Conservation (phyloP, 1,140 invertebrate species). For the Cephus cinctus region DNA sequence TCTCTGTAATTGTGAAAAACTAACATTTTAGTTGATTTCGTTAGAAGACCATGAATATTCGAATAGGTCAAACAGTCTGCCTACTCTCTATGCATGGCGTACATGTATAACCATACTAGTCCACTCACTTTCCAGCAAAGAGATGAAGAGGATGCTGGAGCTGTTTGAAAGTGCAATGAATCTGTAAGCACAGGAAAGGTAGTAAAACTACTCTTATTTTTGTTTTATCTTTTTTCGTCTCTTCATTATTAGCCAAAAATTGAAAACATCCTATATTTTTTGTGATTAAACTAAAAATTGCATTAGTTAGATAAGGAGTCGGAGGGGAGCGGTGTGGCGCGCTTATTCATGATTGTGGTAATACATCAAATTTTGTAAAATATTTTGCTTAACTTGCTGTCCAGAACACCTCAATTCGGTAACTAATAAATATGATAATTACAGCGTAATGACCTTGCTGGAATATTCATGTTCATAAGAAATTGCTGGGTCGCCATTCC, state of each 20-base stretch:
- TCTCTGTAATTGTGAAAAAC: constrained; percentile 5
- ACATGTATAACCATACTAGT: constrained; percentile 8
- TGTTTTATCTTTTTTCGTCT: too few relatives aligned
- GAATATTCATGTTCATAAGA: too few relatives aligned
- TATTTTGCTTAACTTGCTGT: too few relatives aligned
- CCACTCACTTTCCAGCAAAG: constrained; percentile 45
- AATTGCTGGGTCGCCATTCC: too few relatives aligned
- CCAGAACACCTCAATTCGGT: too few relatives aligned
- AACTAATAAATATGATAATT: background rate
- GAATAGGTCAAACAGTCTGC: constrained; percentile 15
- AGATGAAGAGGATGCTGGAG: constrained; percentile 53
- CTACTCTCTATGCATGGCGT: constrained; percentile 2
- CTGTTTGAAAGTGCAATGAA: constrained; percentile 58
- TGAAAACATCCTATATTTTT: too few relatives aligned
- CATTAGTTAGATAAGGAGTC: constrained; percentile 15
- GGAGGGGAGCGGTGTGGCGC: constrained; percentile 10
- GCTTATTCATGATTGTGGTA: too few relatives aligned
- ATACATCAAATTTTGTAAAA: too few relatives aligned
- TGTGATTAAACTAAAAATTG: constrained; percentile 28
- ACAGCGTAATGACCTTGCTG: too few relatives aligned
- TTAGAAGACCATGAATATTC: constrained; percentile 15
- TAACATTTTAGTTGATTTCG: constrained; percentile 14
- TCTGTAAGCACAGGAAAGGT: constrained; percentile 23
- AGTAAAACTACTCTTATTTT: too few relatives aligned
- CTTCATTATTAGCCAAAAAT: background rate